Conservation (phyloP, 2,113 vertebrate species). For the Arizona elegans region DNA sequence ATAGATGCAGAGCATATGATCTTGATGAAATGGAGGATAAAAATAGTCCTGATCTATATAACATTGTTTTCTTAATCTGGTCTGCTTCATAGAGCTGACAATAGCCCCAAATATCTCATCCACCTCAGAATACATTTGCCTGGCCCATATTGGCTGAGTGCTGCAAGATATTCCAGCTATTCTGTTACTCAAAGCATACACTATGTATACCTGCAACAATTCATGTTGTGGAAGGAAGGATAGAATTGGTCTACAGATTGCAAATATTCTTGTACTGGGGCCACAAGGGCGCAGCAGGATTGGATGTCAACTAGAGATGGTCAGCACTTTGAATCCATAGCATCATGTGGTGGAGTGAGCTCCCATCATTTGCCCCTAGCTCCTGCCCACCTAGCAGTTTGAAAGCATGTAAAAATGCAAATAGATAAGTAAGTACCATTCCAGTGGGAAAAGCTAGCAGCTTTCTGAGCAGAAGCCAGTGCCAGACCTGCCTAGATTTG, state of each 20-base stretch:
- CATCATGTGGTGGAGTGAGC: background rate
- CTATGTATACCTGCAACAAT: background rate
- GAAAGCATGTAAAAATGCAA: background rate
- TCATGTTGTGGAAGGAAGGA: background rate
- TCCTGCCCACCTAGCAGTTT: background rate
- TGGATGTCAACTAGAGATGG: background rate
- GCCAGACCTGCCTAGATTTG: background rate
- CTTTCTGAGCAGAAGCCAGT: background rate
- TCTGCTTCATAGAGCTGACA: background rate
- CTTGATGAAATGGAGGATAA: background rate
- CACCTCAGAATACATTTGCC: background rate
- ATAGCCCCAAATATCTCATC: background rate
- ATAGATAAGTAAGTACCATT: background rate
- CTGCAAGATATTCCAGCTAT: background rate
- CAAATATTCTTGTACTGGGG: background rate
- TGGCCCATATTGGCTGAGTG: background rate
- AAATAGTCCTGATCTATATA: background rate
- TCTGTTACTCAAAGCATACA: background rate
- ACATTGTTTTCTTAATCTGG: background rate
- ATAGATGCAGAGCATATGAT: background rate
- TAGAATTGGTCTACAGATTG: background rate
- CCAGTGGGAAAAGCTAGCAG: background rate
- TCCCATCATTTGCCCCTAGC: background rate
- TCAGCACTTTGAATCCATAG: background rate
- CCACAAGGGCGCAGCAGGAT: background rate